Conservation (phyloP, 2,888 invertebrate species). For the Elmis aenea region DNA sequence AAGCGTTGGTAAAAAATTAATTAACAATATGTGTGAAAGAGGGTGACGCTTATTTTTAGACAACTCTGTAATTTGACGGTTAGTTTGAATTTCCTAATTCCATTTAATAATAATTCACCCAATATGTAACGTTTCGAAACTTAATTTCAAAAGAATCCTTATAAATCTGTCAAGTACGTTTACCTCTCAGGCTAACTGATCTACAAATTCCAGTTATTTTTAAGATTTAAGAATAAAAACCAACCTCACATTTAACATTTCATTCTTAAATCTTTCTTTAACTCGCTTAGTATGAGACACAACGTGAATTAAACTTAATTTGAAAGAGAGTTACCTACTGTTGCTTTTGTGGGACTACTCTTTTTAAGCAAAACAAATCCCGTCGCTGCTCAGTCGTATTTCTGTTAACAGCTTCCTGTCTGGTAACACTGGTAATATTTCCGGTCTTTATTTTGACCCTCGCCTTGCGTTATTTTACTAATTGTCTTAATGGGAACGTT, state of each 20-base stretch:
- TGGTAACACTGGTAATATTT: conserved; percentile 4
- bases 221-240: conserved; percentile 8
- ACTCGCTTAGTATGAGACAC: too few relatives aligned
- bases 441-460: conserved; percentile 10
- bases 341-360: neutral
- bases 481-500: conserved; percentile 7
- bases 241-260: conserved; percentile 1
- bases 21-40: too few relatives aligned
- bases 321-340: too few relatives aligned
- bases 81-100: too few relatives aligned
- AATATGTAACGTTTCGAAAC: conserved; percentile 16
- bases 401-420: conserved; percentile 14
- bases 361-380: conserved; percentile 5
- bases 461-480: conserved; percentile 3
- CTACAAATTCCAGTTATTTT: conserved; percentile 20
- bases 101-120: conserved; percentile 12
- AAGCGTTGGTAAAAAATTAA: too few relatives aligned
- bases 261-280: neutral
- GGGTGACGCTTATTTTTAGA: too few relatives aligned
- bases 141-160: conserved; percentile 16
- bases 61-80: too few relatives aligned
- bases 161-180: conserved; percentile 25
- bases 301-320: conserved; percentile 3
- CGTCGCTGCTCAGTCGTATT: conserved; percentile 5
- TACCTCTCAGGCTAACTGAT: conserved; percentile 19